phyloP scores from a whole-genome alignment of 1,140 invertebrate genomes.

The Bactericera cockerelli region DNA sequence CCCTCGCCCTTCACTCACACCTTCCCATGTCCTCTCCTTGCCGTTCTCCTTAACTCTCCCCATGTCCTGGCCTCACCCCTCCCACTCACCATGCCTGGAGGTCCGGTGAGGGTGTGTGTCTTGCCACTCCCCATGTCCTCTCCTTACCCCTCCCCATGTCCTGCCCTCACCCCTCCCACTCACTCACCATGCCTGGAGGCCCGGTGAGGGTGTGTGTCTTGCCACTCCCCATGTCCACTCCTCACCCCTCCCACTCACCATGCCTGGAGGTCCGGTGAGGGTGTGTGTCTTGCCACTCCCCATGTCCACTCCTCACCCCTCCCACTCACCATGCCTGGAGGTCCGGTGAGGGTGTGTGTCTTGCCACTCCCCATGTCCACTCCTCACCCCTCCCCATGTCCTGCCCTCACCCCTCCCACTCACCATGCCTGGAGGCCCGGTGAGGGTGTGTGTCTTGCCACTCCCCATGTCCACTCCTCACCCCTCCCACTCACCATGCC shows the following conservation, averaged over 20 bases:
- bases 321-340: slow-evolving; percentile 56
- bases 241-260: slow-evolving; percentile 74
- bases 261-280: slow-evolving; percentile 73
- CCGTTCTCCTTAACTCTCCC: too few species aligned
- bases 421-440: slow-evolving; percentile 75
- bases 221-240: slow-evolving; percentile 72
- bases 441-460: slow-evolving; percentile 90
- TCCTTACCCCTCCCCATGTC: slow-evolving; percentile 44
- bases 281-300: slow-evolving; percentile 94
- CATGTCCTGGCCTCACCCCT: too few species aligned
- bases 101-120: slow-evolving; percentile 84
- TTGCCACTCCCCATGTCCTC: too few species aligned
- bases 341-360: too few species aligned
- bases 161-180: too few species aligned
- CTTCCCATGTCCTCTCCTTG: too few species aligned
- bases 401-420: slow-evolving; percentile 76
- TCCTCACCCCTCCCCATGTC: slow-evolving; percentile 31
- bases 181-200: too few species aligned
- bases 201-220: too few species aligned
- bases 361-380: slow-evolving; percentile 95
- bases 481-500: slow-evolving; percentile 56
- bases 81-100: too few species aligned
- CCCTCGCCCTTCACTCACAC: too few species aligned
- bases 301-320: too few species aligned
- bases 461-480: too few species aligned